Percentiles rank a stretch among this genome's conserved stretches.
These are phyloP conservation scores for Talpa occidentalis DNA, from an alignment of 2,113 vertebrate genomes.

Conservation along the genomic window DNA sequence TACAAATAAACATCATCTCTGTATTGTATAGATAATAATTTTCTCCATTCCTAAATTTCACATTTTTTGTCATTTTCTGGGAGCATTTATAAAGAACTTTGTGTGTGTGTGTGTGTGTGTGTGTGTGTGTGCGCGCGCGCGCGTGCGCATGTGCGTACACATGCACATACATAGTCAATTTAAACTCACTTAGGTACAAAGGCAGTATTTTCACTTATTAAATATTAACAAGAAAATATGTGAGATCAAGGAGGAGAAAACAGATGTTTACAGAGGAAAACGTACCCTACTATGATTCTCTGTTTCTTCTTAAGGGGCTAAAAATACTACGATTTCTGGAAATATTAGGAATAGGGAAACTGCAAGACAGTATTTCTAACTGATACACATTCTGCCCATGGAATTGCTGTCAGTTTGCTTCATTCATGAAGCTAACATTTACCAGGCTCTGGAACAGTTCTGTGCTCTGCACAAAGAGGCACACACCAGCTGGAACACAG, in stretches of 20 bases:
- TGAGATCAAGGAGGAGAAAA: not conserved
- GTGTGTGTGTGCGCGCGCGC: too few relatives aligned
- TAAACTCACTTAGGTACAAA: not conserved
- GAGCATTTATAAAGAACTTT: not conserved
- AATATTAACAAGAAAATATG: slow-evolving; percentile 2
- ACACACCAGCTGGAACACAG: not conserved
- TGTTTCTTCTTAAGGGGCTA: not conserved
- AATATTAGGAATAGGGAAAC: not conserved
- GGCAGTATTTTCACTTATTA: not conserved
- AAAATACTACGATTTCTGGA: not conserved
- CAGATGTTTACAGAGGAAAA: not conserved
- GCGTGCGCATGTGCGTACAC: too few relatives aligned
- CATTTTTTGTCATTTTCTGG: not conserved
- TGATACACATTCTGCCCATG: not conserved
- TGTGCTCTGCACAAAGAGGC: not conserved
- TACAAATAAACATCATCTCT: not conserved
- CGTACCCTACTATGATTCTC: not conserved
- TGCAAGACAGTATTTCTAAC: not conserved
- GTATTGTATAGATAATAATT: not conserved
- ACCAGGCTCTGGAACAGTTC: not conserved
- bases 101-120: not conserved
- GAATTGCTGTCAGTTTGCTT: not conserved
- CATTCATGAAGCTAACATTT: not conserved
- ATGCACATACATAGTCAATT: not conserved
- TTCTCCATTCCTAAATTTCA: slow-evolving; percentile 7